A percentile compares a stretch with the other conserved stretches of the same genome.
phyloP scores from a whole-genome alignment of 1,140 invertebrate species.

The Caenorhabditis latens region DNA sequence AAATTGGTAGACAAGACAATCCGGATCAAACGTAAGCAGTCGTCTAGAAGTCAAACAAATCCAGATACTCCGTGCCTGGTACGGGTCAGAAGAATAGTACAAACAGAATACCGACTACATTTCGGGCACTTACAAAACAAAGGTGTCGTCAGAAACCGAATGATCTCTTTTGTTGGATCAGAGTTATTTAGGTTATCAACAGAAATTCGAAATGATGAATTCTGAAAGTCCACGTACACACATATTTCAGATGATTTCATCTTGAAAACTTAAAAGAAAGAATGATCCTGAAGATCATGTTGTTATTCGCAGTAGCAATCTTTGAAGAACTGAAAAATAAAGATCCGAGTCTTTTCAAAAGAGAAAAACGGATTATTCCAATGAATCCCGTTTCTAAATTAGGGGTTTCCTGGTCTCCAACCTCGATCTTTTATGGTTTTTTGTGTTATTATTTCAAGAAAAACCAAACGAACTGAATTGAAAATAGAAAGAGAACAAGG shows the following conservation, averaged over 20 bases:
- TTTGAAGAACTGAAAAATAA: no score
- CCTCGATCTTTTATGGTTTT: neutral
- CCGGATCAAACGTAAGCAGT: neutral
- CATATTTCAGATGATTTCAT: neutral
- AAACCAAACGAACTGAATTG: neutral
- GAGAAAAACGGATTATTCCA: neutral
- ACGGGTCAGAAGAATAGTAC: neutral
- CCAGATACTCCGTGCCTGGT: neutral
- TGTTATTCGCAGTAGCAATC: no score
- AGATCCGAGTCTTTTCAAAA: no score
- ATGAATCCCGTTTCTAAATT: neutral
- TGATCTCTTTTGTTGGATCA: no score
- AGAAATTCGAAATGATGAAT: neutral
- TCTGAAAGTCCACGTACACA: neutral
- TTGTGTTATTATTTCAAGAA: neutral
- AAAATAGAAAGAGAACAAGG: neutral
- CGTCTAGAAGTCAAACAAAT: neutral
- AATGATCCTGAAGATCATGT: neutral
- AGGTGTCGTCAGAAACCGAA: no score
- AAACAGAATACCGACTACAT: neutral
- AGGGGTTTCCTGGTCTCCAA: neutral
- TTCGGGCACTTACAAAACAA: neutral
- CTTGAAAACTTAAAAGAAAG: neutral
- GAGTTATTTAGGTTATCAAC: no score
- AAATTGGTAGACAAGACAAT: neutral